A percentile compares a stretch with the other conserved stretches of the same genome.
phyloP scores from a whole-genome alignment of 2,888 invertebrate genomes.

The Xestobium rufovillosum region DNA sequence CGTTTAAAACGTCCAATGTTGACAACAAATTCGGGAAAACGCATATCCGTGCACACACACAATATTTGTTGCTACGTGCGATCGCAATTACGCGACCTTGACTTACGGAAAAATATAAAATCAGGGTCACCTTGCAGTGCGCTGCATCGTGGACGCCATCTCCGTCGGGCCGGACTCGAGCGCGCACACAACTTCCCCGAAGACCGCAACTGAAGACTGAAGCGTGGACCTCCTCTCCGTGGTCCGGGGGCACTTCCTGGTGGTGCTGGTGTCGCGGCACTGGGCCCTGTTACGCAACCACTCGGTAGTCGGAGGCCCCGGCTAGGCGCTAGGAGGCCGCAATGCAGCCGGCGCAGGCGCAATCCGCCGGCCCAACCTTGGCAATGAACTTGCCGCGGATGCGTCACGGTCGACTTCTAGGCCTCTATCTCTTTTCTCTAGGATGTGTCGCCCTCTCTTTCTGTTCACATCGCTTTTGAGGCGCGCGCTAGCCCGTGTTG shows the following conservation, averaged over 20 bases:
- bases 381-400: constrained; percentile 66
- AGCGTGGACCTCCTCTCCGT: constrained; percentile 28
- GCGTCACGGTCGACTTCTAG: constrained; percentile 1
- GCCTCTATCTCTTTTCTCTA: constrained; percentile 1
- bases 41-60: constrained; percentile 6
- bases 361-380: constrained; percentile 66
- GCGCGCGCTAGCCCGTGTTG: too few relatives aligned
- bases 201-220: constrained; percentile 24
- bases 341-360: constrained; percentile 51
- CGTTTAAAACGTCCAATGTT: too few relatives aligned
- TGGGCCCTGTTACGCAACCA: constrained; percentile 35
- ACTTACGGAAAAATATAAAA: constrained; percentile 33
- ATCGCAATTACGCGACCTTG: too few relatives aligned
- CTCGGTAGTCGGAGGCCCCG: constrained; percentile 29
- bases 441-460: background rate
- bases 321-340: constrained; percentile 45
- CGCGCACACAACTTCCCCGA: constrained; percentile 13
- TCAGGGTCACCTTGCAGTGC: constrained; percentile 36
- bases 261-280: constrained; percentile 34
- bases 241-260: constrained; percentile 25
- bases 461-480: too few relatives aligned
- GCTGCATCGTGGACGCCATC: constrained; percentile 25
- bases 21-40: constrained; percentile 32
- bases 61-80: constrained; percentile 13
- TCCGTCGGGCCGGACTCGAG: constrained; percentile 19